phyloP scores from a whole-genome alignment of 2,797 vertebrate species.

The Dryobates pubescens region DNA sequence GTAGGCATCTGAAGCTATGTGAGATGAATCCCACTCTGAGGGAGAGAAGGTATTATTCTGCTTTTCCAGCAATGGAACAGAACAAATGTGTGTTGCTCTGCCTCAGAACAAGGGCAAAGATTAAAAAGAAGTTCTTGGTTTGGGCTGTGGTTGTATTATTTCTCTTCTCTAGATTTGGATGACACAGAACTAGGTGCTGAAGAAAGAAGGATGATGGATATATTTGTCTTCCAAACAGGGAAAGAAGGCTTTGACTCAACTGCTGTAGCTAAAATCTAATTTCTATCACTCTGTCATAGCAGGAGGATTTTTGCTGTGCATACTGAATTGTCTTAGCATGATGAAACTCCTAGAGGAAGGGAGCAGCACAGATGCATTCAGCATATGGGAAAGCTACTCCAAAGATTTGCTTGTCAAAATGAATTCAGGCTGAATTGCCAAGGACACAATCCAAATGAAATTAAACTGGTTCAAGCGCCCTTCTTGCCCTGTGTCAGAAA shows the following conservation, averaged over 20 bases:
- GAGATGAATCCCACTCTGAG: neutral
- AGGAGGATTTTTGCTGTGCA: neutral
- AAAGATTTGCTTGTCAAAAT: slow-evolving; percentile 40
- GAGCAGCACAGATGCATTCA: neutral
- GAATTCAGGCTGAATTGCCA: slow-evolving; percentile 25
- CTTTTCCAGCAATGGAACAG: neutral
- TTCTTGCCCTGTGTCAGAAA: slow-evolving; percentile 28
- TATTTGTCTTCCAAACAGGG: neutral
- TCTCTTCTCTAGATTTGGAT: neutral
- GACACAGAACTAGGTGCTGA: neutral
- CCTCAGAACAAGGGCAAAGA: neutral
- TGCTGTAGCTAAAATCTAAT: slow-evolving; percentile 24
- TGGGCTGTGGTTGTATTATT: neutral
- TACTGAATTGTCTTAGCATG: neutral
- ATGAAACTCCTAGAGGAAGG: neutral
- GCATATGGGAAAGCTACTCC: neutral
- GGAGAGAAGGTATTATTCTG: neutral
- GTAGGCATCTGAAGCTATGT: neutral
- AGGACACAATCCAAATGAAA: slow-evolving; percentile 21
- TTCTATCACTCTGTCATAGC: neutral
- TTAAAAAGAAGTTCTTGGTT: neutral
- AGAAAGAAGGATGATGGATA: neutral
- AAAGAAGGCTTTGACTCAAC: slow-evolving; percentile 31
- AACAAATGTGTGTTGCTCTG: neutral
- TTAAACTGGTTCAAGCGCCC: neutral